Evolutionary conservation across 2,797 vertebrate genomes (phyloP).

Genomic region (Girardinus metallicus): DNA sequence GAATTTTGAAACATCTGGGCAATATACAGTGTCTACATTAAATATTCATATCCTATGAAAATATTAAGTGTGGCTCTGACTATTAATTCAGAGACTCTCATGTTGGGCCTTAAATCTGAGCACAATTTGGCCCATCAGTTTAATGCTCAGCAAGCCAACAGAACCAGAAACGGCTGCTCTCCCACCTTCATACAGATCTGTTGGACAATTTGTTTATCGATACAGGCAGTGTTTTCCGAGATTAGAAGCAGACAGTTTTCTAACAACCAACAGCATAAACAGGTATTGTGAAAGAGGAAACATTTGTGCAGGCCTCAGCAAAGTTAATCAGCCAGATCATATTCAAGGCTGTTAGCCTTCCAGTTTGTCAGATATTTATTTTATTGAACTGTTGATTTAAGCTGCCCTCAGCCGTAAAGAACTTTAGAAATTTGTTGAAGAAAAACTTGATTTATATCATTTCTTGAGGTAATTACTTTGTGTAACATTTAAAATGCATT

Average conservation of each 20-base stretch:
- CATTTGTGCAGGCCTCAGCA: slow-evolving; percentile 60
- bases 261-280: slow-evolving; percentile 69
- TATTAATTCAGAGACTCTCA: slow-evolving; percentile 34
- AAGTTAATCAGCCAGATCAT: slow-evolving; percentile 69
- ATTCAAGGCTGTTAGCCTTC: slow-evolving; percentile 58
- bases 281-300: slow-evolving; percentile 60
- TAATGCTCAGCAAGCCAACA: slow-evolving; percentile 56
- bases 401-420: slow-evolving; percentile 41
- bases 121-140: slow-evolving; percentile 74
- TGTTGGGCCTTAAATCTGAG: slow-evolving; percentile 67
- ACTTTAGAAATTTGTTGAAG: neutral
- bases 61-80: slow-evolving; percentile 18
- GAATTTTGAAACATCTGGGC: neutral
- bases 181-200: slow-evolving; percentile 45
- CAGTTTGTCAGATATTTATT: slow-evolving; percentile 60
- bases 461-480: neutral
- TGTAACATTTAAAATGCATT: neutral
- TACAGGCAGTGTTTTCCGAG: slow-evolving; percentile 36
- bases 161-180: slow-evolving; percentile 56
- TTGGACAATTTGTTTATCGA: slow-evolving; percentile 68
- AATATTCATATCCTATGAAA: slow-evolving; percentile 11
- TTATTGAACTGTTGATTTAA: slow-evolving; percentile 54
- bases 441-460: neutral
- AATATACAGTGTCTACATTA: slow-evolving; percentile 19
- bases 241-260: slow-evolving; percentile 55